phyloP scores from a whole-genome alignment of 1,140 invertebrate genomes.

The Nylanderia fulva region DNA sequence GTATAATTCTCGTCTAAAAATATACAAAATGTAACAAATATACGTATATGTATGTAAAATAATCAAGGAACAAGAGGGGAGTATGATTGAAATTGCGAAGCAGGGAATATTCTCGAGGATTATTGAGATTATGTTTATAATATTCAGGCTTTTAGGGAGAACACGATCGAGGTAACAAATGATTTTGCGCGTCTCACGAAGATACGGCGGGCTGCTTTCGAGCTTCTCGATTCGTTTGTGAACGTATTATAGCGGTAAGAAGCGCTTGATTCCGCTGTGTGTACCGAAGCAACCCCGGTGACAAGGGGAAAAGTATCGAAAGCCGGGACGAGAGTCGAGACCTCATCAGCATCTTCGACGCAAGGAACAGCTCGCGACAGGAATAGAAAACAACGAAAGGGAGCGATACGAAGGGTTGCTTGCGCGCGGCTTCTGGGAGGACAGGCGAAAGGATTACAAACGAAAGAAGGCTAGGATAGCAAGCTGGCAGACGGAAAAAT shows the following conservation, averaged over 20 bases:
- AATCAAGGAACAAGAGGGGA: background rate
- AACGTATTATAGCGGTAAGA: slow-evolving; percentile 51
- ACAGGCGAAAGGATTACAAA: slow-evolving; percentile 22
- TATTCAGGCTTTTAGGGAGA: background rate
- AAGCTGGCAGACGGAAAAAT: slow-evolving; percentile 49
- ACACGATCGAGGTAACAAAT: background rate
- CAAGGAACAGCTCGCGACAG: slow-evolving; percentile 36
- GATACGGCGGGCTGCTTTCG: slow-evolving; percentile 18
- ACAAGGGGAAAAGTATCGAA: slow-evolving; percentile 33
- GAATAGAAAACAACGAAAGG: slow-evolving; percentile 23
- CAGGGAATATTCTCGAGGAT: background rate
- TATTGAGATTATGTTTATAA: slow-evolving; percentile 31
- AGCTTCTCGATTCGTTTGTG: slow-evolving; percentile 62
- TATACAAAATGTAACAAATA: background rate
- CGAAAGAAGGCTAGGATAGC: slow-evolving; percentile 23
- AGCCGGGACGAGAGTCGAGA: slow-evolving; percentile 49
- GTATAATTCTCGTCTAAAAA: background rate
- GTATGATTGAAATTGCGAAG: background rate
- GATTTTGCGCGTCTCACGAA: background rate
- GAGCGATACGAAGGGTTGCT: slow-evolving; percentile 3
- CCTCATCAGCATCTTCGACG: slow-evolving; percentile 72
- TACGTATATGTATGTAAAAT: background rate
- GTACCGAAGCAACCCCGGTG: slow-evolving; percentile 66
- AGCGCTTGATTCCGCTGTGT: slow-evolving; percentile 62
- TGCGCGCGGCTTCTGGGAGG: slow-evolving; percentile 20